Base-by-base conservation (phyloP, 2,113 vertebrate species). In the Pseudorasbora parva region DNA sequence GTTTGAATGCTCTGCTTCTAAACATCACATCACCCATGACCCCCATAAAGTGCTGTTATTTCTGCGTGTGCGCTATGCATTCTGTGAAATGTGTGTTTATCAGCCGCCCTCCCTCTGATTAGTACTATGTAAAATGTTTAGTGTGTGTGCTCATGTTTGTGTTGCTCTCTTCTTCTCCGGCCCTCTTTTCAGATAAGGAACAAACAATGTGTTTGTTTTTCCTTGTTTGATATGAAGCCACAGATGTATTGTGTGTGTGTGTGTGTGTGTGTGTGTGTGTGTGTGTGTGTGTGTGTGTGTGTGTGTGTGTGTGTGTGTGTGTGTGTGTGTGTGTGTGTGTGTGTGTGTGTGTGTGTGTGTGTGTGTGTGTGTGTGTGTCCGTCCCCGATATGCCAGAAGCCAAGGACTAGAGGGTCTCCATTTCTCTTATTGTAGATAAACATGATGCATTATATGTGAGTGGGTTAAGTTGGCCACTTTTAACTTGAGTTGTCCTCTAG, bases 221-320 rank as follows among this genome's bases (percentile, higher is more conserved):
- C 51, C 21, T 54, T 56, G 4, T 25, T 15, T 49, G 73, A 85
- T 85, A 77, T 82, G 51, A 82, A 45, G 62, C 47, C 6, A 19
- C 27, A 81, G 54, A 47, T 81, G 62, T 12, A 41, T 30, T 45
- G 73, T 25, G n/a, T 80, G 14, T 21, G 21, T 12, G 19, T 21
- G 85, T 97, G 96, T 9, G 91, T 57, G 49, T 47, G 12, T 30
- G 30, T 30, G 30, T n/a, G n/a, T n/a, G n/a, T n/a, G n/a, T n/a
- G n/a, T n/a, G n/a, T n/a, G n/a, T n/a, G n/a, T n/a, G n/a, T 45
- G 73, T 25, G n/a, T 80, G 14, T 21, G 21, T 12, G 19, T 21
- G 85, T 97, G 96, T 9, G 91, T 57, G n/a, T 45, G 73, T 25
- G n/a, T 80, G 14, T 21, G 21, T 12, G 19, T 21, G 85, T 97